Evolutionary conservation across 2,797 vertebrate species (phyloP).

Genomic region (Diceros bicornis): DNA sequence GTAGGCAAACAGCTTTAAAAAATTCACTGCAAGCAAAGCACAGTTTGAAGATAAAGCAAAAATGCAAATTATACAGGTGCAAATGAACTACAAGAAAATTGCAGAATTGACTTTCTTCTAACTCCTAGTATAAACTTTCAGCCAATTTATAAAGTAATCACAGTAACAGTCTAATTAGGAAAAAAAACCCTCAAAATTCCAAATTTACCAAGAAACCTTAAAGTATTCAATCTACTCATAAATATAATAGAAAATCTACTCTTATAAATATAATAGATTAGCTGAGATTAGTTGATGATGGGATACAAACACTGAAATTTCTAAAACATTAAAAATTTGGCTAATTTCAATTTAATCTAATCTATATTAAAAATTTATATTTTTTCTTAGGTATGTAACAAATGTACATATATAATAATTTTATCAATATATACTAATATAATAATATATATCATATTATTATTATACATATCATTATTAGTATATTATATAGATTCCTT

Average conservation of each 20-base stretch:
- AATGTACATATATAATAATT: background rate
- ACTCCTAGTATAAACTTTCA: background rate
- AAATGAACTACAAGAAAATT: background rate
- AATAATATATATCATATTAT: background rate
- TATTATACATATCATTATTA: background rate
- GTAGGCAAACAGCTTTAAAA: conserved; percentile 37
- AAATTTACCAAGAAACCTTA: background rate
- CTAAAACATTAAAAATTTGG: conserved; percentile 9
- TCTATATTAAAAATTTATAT: background rate
- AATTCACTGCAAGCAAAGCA: background rate
- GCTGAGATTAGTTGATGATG: background rate
- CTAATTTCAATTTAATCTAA: background rate
- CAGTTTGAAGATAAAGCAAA: conserved; percentile 28
- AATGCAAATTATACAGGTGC: background rate
- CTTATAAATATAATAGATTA: background rate
- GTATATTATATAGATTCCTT: background rate
- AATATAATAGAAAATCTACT: background rate
- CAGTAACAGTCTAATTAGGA: background rate
- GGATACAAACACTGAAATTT: background rate
- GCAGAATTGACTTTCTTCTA: background rate
- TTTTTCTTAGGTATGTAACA: background rate
- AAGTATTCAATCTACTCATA: conserved; percentile 10
- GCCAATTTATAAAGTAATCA: background rate
- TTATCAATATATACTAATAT: background rate
- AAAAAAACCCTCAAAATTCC: background rate